Evolutionary conservation across 1,140 invertebrate genomes (phyloP), one percentile per base, ranked within the genome.

Genomic region (Venturia canescens): DNA sequence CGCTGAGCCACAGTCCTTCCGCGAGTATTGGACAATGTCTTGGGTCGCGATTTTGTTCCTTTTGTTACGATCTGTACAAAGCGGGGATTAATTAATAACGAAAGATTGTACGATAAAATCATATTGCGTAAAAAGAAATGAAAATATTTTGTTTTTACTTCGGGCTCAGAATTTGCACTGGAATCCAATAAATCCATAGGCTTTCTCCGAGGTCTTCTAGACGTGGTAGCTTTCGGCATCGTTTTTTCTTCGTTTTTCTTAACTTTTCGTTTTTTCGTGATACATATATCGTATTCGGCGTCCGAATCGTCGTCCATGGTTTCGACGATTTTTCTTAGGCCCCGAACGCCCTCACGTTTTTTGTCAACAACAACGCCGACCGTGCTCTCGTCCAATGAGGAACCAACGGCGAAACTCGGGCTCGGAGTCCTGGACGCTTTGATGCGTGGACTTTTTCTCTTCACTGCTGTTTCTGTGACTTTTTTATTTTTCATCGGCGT

Each of bases 261-360:
- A 53, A 80, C 57, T 66, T 85, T 88, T 16, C 71, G 81, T 78
- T 91, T 91, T 60, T 89, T 91, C 63, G 83, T 78, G 71, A 92
- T 91, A 77, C 88, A 86, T 78, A 92, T 86, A 77, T 90, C 89
- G 78, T 90, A 92, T 71, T 91, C 90, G 23, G 85, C 86, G 6
- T 91, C 90, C 3, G 86, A 88, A 81, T 87, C 87, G 75, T 90
- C 85, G 44, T 85, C 80, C 60, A 83, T 83, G 1, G 72, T 83
- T 6, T 87, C 77, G 29, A 92, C 72, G 60, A 86, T 82, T 69
- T 88, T 84, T 27, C 83, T 86, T 21, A 91, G 86, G 69, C 86
- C 89, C 53, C 78, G 84, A 38, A 88, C 81, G n/a, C 86, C 87
- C 21, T 87, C 86, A 38, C 89, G 87, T 27, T 89, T 90, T 67